Evolutionary conservation across 1,140 invertebrate genomes (phyloP), one percentile per base, ranked within the genome.

Genomic region (Neodiprion pinetum): DNA sequence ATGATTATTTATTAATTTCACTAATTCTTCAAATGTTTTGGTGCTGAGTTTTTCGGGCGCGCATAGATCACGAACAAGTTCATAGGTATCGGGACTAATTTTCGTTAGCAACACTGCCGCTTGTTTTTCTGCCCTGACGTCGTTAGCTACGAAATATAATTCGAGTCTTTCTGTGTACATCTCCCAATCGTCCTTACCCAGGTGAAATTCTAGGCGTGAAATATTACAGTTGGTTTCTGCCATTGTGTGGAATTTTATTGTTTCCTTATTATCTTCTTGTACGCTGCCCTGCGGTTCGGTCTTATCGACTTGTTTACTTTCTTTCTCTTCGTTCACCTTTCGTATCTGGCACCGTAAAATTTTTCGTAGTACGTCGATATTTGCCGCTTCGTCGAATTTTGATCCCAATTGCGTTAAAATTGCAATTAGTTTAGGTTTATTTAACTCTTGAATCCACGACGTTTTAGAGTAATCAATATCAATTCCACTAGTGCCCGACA

Each of bases 11-110:
- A 82, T 74, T 4, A 82, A 47, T 66, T 73, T 75, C 48, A 82
- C 77, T 47, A 83, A 69, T 49, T 81, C 78, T 1, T n/a, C 72
- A 69, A 78, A 81, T 5, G 74, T 77, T 69, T 80, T 81, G 7
- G 77, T 70, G 72, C 81, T 80, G 7, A 80, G 83, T 48, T 81
- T 79, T 0, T 67, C 40, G 17, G 82, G 81, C 12, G 79, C 76
- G 72, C 82, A 80, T 50, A 83, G 48, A 48, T 83, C 78, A 12
- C 76, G 76, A 67, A 83, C 67, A n/a, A 84, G 68, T 65, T 80
- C 81, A 73, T 81, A 85, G 5, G 80, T 76, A 12, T 80, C 76
- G 14, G 72, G 49, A 17, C 80, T 77, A 14, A 83, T 76, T 9
- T 77, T 68, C 14, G 79, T 82, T 28, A 84, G 70, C 66, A 83